Base-by-base conservation (phyloP, 2,113 vertebrate genomes). In the Atherinomorus stipes region DNA sequence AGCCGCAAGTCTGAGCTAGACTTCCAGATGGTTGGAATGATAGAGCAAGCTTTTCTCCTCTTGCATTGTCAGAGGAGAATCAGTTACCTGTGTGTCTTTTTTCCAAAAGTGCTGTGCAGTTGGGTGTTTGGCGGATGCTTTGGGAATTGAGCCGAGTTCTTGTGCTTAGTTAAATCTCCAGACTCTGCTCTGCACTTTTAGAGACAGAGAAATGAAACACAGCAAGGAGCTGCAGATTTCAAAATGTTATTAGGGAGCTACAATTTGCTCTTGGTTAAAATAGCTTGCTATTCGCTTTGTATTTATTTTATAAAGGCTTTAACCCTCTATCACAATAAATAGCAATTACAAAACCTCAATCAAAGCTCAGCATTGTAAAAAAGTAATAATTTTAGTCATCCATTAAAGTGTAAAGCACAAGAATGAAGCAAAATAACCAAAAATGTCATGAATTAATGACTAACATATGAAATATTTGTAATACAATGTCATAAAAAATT, bases 1-100 rank as follows among this genome's bases (percentile, higher is more conserved):
- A 88, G 86, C 83, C 77, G 83, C 75, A 44, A 88, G 88, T 90
- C 85, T 72, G 83, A 84, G 87, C 87, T 88, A 87, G 88, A 87
- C 88, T 83, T 92, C 91, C 90, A 93, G 91, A 93, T 91, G 90
- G 90, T 70, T 83, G 87, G 83, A 90, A 91, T 78, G 78, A 87
- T 74, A 76, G 72, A 89, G 87, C 72, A 83, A 81, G 86, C 83
- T 85, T 90, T 90, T 81, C 83, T 84, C 85, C 81, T 76, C 67
- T 70, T 76, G 83, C 73, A 72, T 87, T 84, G 84, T 90, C 88
- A 89, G 86, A 81, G 85, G 82, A 90, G 88, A 77, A 85, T 82
- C 80, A 75, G 76, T 78, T 90, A 89, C 89, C 89, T 88, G 83
- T 67, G 88, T 77, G 81, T 83, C 79, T 86, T 61, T 85, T 81